Conservation (phyloP, 1,140 invertebrate genomes). For the Aphaenogaster rudis region DNA sequence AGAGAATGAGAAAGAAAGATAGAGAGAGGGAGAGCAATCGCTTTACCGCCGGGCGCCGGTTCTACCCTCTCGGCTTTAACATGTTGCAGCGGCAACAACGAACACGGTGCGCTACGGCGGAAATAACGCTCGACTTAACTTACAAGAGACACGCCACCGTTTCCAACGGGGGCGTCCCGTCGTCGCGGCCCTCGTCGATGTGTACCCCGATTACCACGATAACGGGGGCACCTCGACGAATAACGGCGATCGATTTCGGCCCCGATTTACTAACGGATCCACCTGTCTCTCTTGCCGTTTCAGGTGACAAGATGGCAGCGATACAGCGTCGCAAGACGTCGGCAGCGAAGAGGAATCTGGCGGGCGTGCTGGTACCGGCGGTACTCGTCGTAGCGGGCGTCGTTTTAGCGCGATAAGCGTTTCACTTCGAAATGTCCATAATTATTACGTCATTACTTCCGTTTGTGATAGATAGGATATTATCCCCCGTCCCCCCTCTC, state of each 20-base stretch:
- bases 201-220: constrained; percentile 41
- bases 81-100: neutral
- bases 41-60: neutral
- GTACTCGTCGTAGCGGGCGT: constrained; percentile 79
- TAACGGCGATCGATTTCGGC: constrained; percentile 24
- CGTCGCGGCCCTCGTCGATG: constrained; percentile 28
- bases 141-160: constrained; percentile 48
- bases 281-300: constrained; percentile 71
- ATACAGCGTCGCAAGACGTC: constrained; percentile 86
- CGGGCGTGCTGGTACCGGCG: constrained; percentile 79
- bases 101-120: constrained; percentile 24
- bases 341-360: constrained; percentile 77
- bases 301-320: constrained; percentile 87
- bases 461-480: constrained; percentile 83
- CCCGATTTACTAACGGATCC: constrained; percentile 41
- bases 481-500: constrained; percentile 36
- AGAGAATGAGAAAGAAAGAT: neutral
- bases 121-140: constrained; percentile 55
- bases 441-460: constrained; percentile 83
- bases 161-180: constrained; percentile 28
- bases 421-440: constrained; percentile 83
- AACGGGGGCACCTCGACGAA: constrained; percentile 31
- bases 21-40: constrained; percentile 4
- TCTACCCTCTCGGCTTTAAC: constrained; percentile 44
- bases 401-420: constrained; percentile 85